phyloP scores from a whole-genome alignment of 2,888 invertebrate genomes.

The Sminthurides aquaticus region DNA sequence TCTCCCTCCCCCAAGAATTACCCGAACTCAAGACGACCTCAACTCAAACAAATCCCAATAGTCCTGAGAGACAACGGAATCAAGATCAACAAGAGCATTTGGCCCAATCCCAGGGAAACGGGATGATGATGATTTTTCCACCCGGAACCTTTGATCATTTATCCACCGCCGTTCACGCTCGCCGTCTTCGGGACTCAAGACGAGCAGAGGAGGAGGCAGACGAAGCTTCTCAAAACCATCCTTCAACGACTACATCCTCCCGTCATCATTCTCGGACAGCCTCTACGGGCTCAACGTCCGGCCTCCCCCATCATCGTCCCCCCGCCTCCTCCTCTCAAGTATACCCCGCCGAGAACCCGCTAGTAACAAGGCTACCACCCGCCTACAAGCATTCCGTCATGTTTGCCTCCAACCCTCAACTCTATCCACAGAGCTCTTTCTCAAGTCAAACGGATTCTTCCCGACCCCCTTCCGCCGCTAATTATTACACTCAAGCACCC shows the following conservation, averaged over 20 bases:
- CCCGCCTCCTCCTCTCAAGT: constrained; percentile 11
- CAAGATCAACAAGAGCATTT: constrained; percentile 11
- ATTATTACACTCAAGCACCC: constrained; percentile 21
- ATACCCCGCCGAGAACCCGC: constrained; percentile 15
- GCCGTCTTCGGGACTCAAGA: not conserved
- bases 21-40: constrained; percentile 31
- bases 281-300: not conserved
- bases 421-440: constrained; percentile 32
- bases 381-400: constrained; percentile 36
- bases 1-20: constrained; percentile 35
- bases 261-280: constrained; percentile 5
- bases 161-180: not conserved
- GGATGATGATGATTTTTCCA: not conserved
- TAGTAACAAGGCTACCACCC: constrained; percentile 9
- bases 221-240: not conserved
- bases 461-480: constrained; percentile 24
- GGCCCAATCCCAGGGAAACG: not conserved
- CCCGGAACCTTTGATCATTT: not conserved
- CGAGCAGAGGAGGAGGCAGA: not conserved
- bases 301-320: not conserved
- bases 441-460: constrained; percentile 16
- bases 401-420: constrained; percentile 41
- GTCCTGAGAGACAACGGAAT: constrained; percentile 31
- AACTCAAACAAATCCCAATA: constrained; percentile 40
- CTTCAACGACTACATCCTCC: not conserved